These are phyloP conservation scores for Rhabdomys dilectus DNA, from an alignment of 2,113 vertebrate species.

Conservation along the genomic window DNA sequence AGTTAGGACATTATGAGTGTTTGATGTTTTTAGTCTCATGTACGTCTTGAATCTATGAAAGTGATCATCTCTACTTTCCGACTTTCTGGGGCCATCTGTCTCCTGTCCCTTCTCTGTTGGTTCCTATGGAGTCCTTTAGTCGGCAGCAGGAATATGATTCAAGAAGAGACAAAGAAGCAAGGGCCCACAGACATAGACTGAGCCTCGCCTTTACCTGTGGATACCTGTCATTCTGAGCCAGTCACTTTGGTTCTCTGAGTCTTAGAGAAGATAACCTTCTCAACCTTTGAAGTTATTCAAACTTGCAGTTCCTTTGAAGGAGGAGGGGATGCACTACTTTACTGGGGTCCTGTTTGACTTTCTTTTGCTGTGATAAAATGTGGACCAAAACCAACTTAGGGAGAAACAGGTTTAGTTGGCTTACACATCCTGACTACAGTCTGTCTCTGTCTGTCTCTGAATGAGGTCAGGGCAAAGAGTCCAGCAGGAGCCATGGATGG, in stretches of 20 bases:
- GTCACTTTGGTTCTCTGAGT: background rate
- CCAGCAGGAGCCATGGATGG: background rate
- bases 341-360: background rate
- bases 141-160: background rate
- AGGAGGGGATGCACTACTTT: background rate
- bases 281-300: background rate
- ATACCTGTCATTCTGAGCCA: background rate
- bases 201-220: background rate
- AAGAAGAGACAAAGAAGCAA: background rate
- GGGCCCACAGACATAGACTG: background rate
- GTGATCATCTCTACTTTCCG: background rate
- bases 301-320: constrained; percentile 20
- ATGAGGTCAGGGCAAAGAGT: background rate
- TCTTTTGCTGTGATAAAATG: background rate
- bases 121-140: background rate
- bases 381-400: background rate
- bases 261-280: background rate
- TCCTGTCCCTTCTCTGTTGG: background rate
- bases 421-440: background rate
- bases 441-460: background rate
- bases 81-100: background rate
- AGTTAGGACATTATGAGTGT: background rate
- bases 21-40: background rate
- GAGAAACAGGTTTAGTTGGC: background rate
- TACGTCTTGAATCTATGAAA: background rate